Evolutionary conservation across 1,140 invertebrate genomes (phyloP).

Genomic region (Drosophila nigromelanica): DNA sequence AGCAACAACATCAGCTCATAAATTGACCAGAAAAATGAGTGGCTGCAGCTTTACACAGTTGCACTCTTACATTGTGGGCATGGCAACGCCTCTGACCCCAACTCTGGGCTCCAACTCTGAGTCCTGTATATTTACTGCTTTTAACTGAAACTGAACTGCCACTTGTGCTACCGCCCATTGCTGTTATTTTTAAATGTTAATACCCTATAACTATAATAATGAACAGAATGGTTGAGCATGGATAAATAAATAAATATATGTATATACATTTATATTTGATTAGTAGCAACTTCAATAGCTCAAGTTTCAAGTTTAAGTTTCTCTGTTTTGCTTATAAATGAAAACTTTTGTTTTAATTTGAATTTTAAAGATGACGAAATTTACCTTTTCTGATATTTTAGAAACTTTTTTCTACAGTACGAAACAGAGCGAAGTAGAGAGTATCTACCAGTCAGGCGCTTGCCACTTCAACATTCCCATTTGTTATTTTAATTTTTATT

Average conservation of each 20-base stretch:
- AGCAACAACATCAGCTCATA: conserved; percentile 42
- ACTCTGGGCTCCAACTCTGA: not conserved
- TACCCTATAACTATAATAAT: not conserved
- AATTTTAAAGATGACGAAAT: no score
- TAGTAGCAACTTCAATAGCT: no score
- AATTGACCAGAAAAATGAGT: conserved; percentile 51
- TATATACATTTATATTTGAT: no score
- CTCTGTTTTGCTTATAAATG: no score
- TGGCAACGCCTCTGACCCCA: conserved; percentile 7
- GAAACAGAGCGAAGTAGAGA: no score
- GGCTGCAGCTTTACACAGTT: conserved; percentile 2
- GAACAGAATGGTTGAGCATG: not conserved
- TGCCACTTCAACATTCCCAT: no score
- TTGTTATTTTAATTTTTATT: conserved; percentile 25
- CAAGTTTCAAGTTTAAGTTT: not conserved
- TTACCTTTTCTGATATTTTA: no score
- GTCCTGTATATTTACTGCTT: no score
- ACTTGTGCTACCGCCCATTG: not conserved
- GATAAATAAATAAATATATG: no score
- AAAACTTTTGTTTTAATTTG: no score
- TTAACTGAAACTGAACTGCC: no score
- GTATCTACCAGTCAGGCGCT: conserved; percentile 10
- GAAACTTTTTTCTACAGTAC: no score
- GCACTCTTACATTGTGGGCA: conserved; percentile 9
- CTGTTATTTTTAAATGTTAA: conserved; percentile 5